Evolutionary conservation across 2,888 invertebrate species (phyloP).

Genomic region (Megaustenia siamemsis): DNA sequence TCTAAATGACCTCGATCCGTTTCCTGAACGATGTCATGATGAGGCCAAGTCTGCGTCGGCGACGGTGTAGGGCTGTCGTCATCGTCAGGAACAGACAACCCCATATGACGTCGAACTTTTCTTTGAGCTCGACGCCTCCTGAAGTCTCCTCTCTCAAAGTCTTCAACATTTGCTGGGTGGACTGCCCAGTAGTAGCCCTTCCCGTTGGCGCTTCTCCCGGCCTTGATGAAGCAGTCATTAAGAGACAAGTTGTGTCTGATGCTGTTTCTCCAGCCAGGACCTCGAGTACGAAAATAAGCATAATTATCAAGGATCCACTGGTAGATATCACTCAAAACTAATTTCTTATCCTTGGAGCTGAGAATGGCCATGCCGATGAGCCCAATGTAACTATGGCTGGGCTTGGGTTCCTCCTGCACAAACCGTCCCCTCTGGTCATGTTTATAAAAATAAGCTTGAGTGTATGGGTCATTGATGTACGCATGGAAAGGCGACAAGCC

Average conservation of each 20-base stretch:
- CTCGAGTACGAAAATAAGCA: slow-evolving; percentile 74
- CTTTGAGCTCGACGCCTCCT: slow-evolving; percentile 95
- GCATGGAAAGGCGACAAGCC: slow-evolving; percentile 67
- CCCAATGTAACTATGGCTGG: slow-evolving; percentile 77
- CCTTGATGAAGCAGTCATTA: slow-evolving; percentile 78
- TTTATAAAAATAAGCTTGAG: slow-evolving; percentile 76
- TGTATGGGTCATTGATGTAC: slow-evolving; percentile 69
- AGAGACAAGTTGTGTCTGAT: slow-evolving; percentile 77
- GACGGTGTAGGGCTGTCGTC: slow-evolving; percentile 88
- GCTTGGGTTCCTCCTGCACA: slow-evolving; percentile 80
- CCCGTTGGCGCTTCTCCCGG: slow-evolving; percentile 85
- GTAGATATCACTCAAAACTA: slow-evolving; percentile 78
- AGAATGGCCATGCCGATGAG: slow-evolving; percentile 79
- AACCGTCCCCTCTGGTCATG: slow-evolving; percentile 75
- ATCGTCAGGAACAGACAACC: slow-evolving; percentile 93
- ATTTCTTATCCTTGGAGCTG: slow-evolving; percentile 70
- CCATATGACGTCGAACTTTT: slow-evolving; percentile 92
- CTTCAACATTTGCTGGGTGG: slow-evolving; percentile 97
- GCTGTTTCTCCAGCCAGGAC: slow-evolving; percentile 77
- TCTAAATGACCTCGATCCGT: slow-evolving; percentile 23
- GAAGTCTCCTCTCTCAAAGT: slow-evolving; percentile 97
- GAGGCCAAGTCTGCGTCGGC: slow-evolving; percentile 59
- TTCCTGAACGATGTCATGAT: slow-evolving; percentile 35
- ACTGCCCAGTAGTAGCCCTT: slow-evolving; percentile 99
- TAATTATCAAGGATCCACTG: slow-evolving; percentile 76